Evolutionary conservation across 2,797 vertebrate species (phyloP), one percentile per base, ranked within the genome.

Genomic region (Amniataba percoides): DNA sequence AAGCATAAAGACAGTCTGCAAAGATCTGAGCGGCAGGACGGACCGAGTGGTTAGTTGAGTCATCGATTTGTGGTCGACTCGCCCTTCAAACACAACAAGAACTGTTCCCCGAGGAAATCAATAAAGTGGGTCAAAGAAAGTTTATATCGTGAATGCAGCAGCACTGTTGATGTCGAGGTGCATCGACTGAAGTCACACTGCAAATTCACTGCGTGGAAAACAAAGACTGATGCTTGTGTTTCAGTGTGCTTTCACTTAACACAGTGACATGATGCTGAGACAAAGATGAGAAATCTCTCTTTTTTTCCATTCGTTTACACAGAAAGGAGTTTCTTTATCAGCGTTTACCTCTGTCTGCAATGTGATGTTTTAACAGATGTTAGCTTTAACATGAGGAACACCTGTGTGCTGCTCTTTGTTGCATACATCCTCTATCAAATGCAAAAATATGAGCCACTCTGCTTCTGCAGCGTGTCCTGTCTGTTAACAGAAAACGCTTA

Each of bases 61-160:
- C 51, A 40, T 64, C 23, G 15, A 2, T 45, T 53, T 60, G 42
- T 68, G 42, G n/a, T 34, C 5, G 34, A 76, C 46, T 58, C 14
- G 19, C 70, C 64, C 67, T 81, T 70, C 23, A 18, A 57, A 60
- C 7, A 34, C 15, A 42, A 23, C 36, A 16, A 49, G 31, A 75
- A 60, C 5, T 45, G 18, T 25, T 52, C 36, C 34, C 16, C 31
- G 23, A 56, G 57, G 56, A 75, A 81, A 76, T 58, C 71, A 66
- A 59, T 73, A 14, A 56, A 66, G 39, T 18, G n/a, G 64, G 25
- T 68, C 25, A 63, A 43, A 55, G n/a, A n/a, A 69, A n/a, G 60
- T 52, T 58, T 52, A 16, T 25, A 19, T 56, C 10, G 14, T 36
- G 52, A 42, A 25, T 25, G 56, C 9, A 55, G 61, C 27, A 5